Evolutionary conservation across 1,140 invertebrate genomes (phyloP), one percentile per base, ranked within the genome.

Genomic region (Bombus consobrinus): DNA sequence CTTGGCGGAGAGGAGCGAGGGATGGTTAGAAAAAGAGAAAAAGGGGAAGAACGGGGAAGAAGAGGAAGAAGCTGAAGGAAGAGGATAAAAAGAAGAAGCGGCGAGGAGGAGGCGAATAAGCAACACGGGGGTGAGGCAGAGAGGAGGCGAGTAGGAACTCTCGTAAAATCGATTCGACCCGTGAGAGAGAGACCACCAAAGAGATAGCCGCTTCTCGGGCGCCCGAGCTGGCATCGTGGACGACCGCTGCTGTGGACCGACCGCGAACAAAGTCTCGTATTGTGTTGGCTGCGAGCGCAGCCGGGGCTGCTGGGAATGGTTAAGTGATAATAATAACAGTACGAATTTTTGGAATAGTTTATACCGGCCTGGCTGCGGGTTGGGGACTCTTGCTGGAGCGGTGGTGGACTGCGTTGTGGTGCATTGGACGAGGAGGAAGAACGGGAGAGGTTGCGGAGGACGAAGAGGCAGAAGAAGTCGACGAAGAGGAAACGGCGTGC

Each of bases 331-430:
- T 92, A 92, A 92, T 89, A 92, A 92, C 91, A 91, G 91, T 87
- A 88, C 78, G 88, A 89, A 92, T 92, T 92, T 92, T 92, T 92
- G 88, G 89, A 92, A 92, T 92, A 92, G 90, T 92, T 92, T 92
- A 90, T 91, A 87, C 84, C 71, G 37, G 72, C 18, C 57, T 47
- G 5, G 34, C 25, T 18, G 28, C 5, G 34, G 43, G 34, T n/a
- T 41, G 64, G 73, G 25, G 34, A 41, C 25, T 32, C 62, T 37
- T 18, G 73, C 64, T n/a, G 59, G 41, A 34, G 57, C 53, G 12
- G 53, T 6, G 28, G 47, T 28, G 18, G n/a, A 34, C 66, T 41
- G 41, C 37, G 74, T 59, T 3, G 64, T 28, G 64, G 62, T 79
- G 73, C 83, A 47, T 32, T 59, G 34, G 37, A 57, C 43, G 28